Percentiles rank a stretch among this genome's conserved stretches.
Evolutionary conservation across 2,888 invertebrate species (phyloP).

Genomic region (Drosophila vallismaia): DNA sequence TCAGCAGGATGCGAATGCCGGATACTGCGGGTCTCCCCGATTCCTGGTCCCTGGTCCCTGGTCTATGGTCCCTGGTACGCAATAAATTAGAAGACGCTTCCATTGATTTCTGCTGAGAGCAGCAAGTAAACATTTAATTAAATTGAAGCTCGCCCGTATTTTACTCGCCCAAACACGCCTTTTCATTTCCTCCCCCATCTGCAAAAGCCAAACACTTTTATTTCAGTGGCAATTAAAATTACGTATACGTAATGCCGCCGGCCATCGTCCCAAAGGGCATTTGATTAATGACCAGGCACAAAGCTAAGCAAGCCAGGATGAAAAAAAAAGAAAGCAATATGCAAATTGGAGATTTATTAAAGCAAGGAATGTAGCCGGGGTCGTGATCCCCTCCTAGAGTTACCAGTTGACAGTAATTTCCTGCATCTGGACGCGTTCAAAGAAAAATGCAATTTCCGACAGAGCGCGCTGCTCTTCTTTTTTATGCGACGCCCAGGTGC

Average conservation of each 20-base stretch:
- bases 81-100: constrained; percentile 46
- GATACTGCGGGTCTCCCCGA: constrained; percentile 24
- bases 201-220: constrained; percentile 43
- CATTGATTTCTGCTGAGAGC: constrained; percentile 53
- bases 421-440: constrained; percentile 61
- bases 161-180: neutral
- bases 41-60: neutral
- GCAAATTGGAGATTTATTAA: constrained; percentile 50
- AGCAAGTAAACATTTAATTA: constrained; percentile 52
- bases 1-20: constrained; percentile 38
- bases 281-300: constrained; percentile 35
- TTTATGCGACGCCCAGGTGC: constrained; percentile 45
- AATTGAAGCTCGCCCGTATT: constrained; percentile 22
- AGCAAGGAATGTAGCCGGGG: constrained; percentile 4
- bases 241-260: constrained; percentile 45
- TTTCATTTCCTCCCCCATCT: neutral
- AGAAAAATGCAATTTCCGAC: constrained; percentile 76
- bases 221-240: constrained; percentile 50
- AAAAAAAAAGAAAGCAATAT: constrained; percentile 19
- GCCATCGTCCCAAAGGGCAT: constrained; percentile 31
- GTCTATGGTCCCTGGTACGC: constrained; percentile 17
- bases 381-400: constrained; percentile 32
- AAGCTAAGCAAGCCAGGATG: constrained; percentile 11
- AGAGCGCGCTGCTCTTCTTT: constrained; percentile 35
- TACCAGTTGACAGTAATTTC: constrained; percentile 66